Evolutionary conservation across 1,140 invertebrate genomes (phyloP).

Genomic region (Ceratoteleas bidentatus): DNA sequence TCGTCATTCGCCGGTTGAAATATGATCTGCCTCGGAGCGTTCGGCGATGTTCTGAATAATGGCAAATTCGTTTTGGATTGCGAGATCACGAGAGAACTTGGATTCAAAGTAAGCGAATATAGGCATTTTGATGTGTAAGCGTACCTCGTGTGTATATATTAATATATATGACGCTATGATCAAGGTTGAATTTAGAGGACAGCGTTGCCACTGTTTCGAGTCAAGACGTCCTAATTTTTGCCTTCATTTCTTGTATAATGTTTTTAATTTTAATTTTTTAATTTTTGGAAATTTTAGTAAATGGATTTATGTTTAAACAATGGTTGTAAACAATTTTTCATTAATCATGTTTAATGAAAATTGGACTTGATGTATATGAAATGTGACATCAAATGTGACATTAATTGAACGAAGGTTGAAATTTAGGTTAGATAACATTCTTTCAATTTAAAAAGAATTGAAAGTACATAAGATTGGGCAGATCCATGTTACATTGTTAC

Average conservation of each 20-base stretch:
- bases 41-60: constrained; percentile 61
- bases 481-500: too few species aligned
- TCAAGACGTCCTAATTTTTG: background rate
- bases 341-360: too few species aligned
- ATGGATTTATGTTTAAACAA: too few species aligned
- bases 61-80: constrained; percentile 66
- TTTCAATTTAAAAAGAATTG: too few species aligned
- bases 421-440: too few species aligned
- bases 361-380: too few species aligned
- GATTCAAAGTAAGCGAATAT: constrained; percentile 62
- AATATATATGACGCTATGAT: constrained; percentile 25
- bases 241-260: background rate
- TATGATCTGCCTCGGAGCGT: constrained; percentile 63
- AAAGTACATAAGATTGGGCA: too few species aligned
- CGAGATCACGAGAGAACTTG: constrained; percentile 62
- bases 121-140: constrained; percentile 41
- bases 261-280: too few species aligned
- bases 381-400: too few species aligned
- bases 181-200: constrained; percentile 11
- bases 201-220: background rate
- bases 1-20: constrained; percentile 64
- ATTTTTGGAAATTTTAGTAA: too few species aligned
- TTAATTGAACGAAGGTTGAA: too few species aligned
- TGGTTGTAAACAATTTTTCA: too few species aligned
- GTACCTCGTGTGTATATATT: constrained; percentile 24